Evolutionary conservation across 2,113 vertebrate species (phyloP).

Genomic region (Mustela nigripes): DNA sequence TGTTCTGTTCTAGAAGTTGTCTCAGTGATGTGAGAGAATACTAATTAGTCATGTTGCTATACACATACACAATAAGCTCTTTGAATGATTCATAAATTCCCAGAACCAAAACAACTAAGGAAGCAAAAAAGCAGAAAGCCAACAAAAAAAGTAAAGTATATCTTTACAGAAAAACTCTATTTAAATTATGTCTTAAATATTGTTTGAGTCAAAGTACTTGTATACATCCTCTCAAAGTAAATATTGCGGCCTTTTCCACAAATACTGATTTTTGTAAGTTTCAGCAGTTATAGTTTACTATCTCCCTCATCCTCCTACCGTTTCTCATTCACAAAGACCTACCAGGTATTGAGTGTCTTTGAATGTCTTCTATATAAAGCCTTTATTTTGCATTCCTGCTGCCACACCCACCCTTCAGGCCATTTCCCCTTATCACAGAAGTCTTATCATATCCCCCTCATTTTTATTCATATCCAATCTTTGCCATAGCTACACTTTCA

Average conservation of each 20-base stretch:
- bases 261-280: not conserved
- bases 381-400: conserved; percentile 21
- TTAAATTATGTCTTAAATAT: conserved; percentile 12
- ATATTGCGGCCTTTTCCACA: conserved; percentile 1
- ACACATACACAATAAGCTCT: conserved; percentile 8
- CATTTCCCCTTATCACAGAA: not conserved
- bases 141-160: not conserved
- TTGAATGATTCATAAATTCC: conserved; percentile 34
- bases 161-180: not conserved
- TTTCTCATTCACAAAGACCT: not conserved
- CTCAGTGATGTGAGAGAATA: not conserved
- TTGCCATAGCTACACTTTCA: not conserved
- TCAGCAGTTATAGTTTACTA: not conserved
- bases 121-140: conserved; percentile 31
- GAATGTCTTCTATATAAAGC: not conserved
- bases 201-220: not conserved
- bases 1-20: not conserved
- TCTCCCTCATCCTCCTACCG: not conserved
- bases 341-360: not conserved
- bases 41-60: not conserved
- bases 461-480: not conserved
- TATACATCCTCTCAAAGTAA: not conserved
- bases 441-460: not conserved
- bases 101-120: conserved; percentile 41
- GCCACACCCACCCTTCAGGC: not conserved